Base-by-base conservation (phyloP, 2,888 invertebrate genomes). In the Polyommatus iphigenia region DNA sequence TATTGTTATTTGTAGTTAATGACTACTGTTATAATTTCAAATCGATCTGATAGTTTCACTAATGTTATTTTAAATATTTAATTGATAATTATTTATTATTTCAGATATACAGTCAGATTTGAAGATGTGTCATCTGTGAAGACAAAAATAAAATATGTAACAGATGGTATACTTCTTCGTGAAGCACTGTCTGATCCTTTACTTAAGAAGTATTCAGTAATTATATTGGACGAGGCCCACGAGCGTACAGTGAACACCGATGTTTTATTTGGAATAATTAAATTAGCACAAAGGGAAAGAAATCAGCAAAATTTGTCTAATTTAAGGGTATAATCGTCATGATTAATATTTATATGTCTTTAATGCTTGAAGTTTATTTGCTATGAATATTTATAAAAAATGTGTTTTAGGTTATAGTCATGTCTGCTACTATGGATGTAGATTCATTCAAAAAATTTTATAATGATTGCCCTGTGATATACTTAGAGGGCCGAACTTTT, bases 371-470 rank as follows among this genome's bases (percentile, higher is more conserved):
- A 67, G 8, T 24, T 24, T 62, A 67, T 15, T 54, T 54, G 54
- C 54, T 54, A 18, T 54, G 13, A 15, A 15, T 32, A 59, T 18
- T 54, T 29, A 36, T 41, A 36, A 73, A 15, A 36, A 59, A 36
- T 78, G 20, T 76, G 10, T 77, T 73, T 29, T 87, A 97, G 97
- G 91, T 98, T 32, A 95, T 99, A 57, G 95, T 99, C 76, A 99
- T 99, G 96, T 99, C 99, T 0, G 99, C 99, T 0, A 99, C 99
- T 18, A 98, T 99, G 98, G 98, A 99, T 91, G 98, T 98, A 10
- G 98, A 98, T 89, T 97, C 98, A 85, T 99, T 99, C 89, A 96
- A 97, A 57, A 95, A 95, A 80, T 99, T 99, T 89, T 99, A 99
- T 88, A 96, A 97, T 84, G 95, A 96, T 79, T 98, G 98, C 76